A percentile compares a stretch with the other conserved stretches of the same genome.
Conservation (phyloP, 2,113 vertebrate genomes). For the Amblyopsis rosae region DNA sequence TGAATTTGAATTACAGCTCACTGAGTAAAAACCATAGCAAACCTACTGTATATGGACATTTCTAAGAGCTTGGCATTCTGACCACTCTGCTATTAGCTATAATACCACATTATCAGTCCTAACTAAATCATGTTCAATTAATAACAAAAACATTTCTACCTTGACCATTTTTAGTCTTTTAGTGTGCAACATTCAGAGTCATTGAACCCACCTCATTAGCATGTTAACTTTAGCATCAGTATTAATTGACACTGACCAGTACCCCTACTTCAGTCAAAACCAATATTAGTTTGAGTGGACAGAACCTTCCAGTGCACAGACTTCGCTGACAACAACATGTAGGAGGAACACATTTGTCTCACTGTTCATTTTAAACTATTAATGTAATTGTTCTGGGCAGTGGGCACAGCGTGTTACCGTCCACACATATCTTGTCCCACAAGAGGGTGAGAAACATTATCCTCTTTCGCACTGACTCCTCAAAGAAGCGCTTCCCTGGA, state of each 20-base stretch:
- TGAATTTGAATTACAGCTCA: slow-evolving; percentile 2
- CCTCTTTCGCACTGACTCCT: slow-evolving; percentile 20
- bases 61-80: not conserved
- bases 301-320: too few relatives aligned
- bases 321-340: too few relatives aligned
- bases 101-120: not conserved
- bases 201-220: too few relatives aligned
- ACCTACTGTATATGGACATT: not conserved
- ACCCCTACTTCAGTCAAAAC: not conserved
- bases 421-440: slow-evolving; percentile 27
- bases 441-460: slow-evolving; percentile 24
- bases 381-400: slow-evolving; percentile 14
- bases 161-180: too few relatives aligned
- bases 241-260: too few relatives aligned
- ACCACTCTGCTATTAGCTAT: not conserved
- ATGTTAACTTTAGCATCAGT: too few relatives aligned
- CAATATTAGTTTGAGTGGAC: too few relatives aligned
- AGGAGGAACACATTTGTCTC: too few relatives aligned
- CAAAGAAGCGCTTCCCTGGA: slow-evolving; percentile 37
- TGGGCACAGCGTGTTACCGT: slow-evolving; percentile 30
- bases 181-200: too few relatives aligned
- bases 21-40: not conserved
- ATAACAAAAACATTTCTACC: too few relatives aligned
- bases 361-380: slow-evolving; percentile 6
- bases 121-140: too few relatives aligned